Base-by-base conservation (phyloP, 2,888 invertebrate species). In the Drosophila greeni region DNA sequence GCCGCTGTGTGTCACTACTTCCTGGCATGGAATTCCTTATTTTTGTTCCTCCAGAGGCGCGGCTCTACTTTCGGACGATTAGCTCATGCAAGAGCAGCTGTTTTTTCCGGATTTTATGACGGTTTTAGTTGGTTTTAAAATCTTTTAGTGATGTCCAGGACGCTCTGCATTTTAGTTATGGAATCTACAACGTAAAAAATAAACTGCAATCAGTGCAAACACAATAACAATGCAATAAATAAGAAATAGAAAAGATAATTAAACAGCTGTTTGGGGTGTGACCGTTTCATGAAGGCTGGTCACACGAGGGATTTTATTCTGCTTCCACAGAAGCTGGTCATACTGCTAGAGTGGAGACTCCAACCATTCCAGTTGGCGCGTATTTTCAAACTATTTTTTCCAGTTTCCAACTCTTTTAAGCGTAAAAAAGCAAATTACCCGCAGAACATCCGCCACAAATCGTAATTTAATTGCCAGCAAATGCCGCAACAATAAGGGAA, bases 381-480 rank as follows among this genome's bases (percentile, higher is more conserved):
- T 8, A 18, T 8, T 47, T 60, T 31, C 26, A 60, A 60, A 14
- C 18, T 0, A 11, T 4, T 2, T 14, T 31, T 43, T 3, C 1
- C 0, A 2, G 0, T n/a, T 9, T 24, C 4, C n/a, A 2, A 34
- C 8, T 3, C 34, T 34, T 42, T 9, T 11, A 9, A 3, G 42
- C 5, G 24, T 23, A 20, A 51, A 36, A n/a, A 36, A 18, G 36
- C 36, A 36, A 45, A 37, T 52, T 61, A 62, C 43, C 26, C 12
- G 20, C 26, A 29, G 24, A 29, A 14, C 29, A 45, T 66, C 56
- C 59, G 66, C 73, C 62, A 72, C 75, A 77, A 83, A 81, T 72
- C 72, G 72, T 78, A 73, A 73, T 78, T 83, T 83, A 80, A 80
- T 80, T 80, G 83, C 73, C 72, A 56, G 53, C 56, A 64, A 42